phyloP scores from a whole-genome alignment of 2,888 invertebrate genomes.

The Marronus borbonicus region DNA sequence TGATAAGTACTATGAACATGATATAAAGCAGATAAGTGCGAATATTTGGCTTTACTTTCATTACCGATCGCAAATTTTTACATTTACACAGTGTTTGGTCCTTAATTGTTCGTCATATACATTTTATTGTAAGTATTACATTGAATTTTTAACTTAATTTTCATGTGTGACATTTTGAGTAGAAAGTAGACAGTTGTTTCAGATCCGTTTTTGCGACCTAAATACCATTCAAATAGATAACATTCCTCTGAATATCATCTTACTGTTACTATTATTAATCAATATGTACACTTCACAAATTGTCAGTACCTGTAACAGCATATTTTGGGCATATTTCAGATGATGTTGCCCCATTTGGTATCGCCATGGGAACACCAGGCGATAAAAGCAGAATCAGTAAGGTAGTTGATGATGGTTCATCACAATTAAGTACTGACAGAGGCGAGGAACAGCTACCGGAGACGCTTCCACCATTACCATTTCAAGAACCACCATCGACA shows the following conservation, averaged over 20 bases:
- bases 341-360: conserved; percentile 70
- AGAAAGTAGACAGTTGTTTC: conserved; percentile 66
- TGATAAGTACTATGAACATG: conserved; percentile 62
- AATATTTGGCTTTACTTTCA: conserved; percentile 56
- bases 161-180: conserved; percentile 64
- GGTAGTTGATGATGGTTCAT: conserved; percentile 61
- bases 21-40: conserved; percentile 59
- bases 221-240: conserved; percentile 63
- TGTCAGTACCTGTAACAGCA: conserved; percentile 28
- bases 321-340: conserved; percentile 61
- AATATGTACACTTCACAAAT: conserved; percentile 31
- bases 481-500: conserved; percentile 48
- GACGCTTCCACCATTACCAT: conserved; percentile 18
- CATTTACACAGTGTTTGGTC: conserved; percentile 64
- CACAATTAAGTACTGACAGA: conserved; percentile 44
- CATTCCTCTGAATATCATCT: conserved; percentile 58
- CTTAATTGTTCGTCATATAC: conserved; percentile 65
- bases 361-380: conserved; percentile 72
- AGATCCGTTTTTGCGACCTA: conserved; percentile 69
- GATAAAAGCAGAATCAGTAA: conserved; percentile 67
- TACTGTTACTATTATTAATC: conserved; percentile 50
- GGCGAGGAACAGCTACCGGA: conserved; percentile 15
- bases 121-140: conserved; percentile 66
- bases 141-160: conserved; percentile 53
- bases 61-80: conserved; percentile 55